Conservation (phyloP, 2,797 vertebrate species). For the Ceyx erithaca region DNA sequence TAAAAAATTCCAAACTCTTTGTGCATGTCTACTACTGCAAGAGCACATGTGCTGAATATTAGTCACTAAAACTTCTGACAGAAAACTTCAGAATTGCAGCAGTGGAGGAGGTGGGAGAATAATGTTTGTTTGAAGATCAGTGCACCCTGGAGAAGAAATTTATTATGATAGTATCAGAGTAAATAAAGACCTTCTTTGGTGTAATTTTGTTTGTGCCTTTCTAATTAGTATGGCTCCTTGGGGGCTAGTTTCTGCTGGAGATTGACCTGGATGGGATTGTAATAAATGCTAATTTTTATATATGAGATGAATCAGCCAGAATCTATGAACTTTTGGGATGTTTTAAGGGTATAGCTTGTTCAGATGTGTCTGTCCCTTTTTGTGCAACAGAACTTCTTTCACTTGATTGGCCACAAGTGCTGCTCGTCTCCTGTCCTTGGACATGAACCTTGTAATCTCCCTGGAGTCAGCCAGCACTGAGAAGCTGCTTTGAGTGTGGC, state of each 20-base stretch:
- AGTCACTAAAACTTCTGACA: not conserved
- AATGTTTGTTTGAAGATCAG: constrained; percentile 62
- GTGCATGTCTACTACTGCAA: not conserved
- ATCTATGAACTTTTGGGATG: not conserved
- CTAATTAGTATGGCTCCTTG: constrained; percentile 17
- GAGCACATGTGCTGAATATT: not conserved
- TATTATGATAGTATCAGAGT: constrained; percentile 57
- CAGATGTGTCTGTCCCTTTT: not conserved
- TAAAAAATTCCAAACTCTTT: not conserved
- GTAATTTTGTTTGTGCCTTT: constrained; percentile 57
- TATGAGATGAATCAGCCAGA: fast-evolving
- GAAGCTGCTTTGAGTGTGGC: not conserved
- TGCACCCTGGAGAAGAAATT: constrained; percentile 61
- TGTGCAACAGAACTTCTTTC: not conserved
- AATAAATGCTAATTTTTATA: not conserved
- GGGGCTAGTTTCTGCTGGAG: constrained; percentile 14
- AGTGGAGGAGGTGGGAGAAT: not conserved
- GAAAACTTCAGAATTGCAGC: not conserved
- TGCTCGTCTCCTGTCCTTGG: not conserved
- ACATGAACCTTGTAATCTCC: not conserved
- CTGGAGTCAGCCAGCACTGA: not conserved
- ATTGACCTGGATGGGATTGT: constrained; percentile 7
- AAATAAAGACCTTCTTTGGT: constrained; percentile 50
- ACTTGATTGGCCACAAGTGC: not conserved
- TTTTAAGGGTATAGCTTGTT: not conserved